phyloP scores from a whole-genome alignment of 2,888 invertebrate genomes.

The Iselma pallidipennis region DNA sequence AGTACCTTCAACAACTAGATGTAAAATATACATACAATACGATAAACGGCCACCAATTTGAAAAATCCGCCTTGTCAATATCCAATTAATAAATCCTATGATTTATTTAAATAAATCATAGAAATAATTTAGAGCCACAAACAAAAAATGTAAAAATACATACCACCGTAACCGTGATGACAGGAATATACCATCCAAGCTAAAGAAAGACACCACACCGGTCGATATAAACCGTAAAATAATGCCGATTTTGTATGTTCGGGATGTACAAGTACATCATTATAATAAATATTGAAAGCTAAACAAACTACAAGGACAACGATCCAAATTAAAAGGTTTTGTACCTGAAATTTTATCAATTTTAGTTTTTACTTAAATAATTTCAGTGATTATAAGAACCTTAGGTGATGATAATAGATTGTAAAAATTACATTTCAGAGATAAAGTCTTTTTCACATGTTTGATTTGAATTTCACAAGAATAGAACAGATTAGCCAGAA shows the following conservation, averaged over 20 bases:
- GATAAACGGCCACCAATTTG: conserved; percentile 61
- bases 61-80: conserved; percentile 58
- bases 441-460: too few species aligned
- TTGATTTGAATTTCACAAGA: too few species aligned
- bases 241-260: conserved; percentile 15
- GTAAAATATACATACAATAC: conserved; percentile 61
- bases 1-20: conserved; percentile 50
- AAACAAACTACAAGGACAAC: conserved; percentile 5
- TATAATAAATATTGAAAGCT: conserved; percentile 17
- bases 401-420: too few species aligned
- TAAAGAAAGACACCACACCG: conserved; percentile 13
- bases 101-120: conserved; percentile 7
- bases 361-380: too few species aligned
- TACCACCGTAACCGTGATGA: conserved; percentile 18
- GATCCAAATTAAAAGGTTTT: conserved; percentile 17
- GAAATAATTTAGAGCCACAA: too few species aligned
- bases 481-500: background rate
- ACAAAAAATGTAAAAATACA: too few species aligned
- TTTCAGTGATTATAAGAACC: too few species aligned
- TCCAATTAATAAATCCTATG: conserved; percentile 60
- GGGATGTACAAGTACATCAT: conserved; percentile 7
- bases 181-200: conserved; percentile 22
- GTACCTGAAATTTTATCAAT: background rate
- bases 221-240: conserved; percentile 19
- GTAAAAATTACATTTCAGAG: too few species aligned